Evolutionary conservation across 2,113 vertebrate genomes (phyloP), one percentile per base, ranked within the genome.

Genomic region (Amphilophus citrinellus): DNA sequence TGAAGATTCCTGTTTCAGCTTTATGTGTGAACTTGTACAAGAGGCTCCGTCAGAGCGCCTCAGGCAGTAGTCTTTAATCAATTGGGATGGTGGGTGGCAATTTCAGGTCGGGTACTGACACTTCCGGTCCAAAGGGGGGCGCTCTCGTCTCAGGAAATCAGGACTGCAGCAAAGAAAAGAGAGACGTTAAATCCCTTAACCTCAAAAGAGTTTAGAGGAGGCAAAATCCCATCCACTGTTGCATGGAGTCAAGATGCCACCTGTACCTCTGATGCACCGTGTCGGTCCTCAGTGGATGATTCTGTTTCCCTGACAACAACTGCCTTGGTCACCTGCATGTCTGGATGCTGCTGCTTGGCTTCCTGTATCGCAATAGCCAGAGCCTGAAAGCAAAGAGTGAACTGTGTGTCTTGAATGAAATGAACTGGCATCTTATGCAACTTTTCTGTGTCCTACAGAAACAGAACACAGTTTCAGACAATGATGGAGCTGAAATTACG

Each of bases 321-420:
- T 73, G 98, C 98, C 97, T 99, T 99, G 95, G 98, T 99, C 95
- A 99, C 98, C 96, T 98, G 96, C 98, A 99, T 99, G 95, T 99
- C 98, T 0, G 98, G 98, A 88, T 99, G 98, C 96, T 99, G 98
- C 80, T 99, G 97, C 93, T 97, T 98, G 91, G 98, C 98, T 90
- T 99, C 98, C 94, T 99, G 98, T 95, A 99, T 99, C 94, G 98
- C 98, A 92, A 99, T 97, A 93, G 98, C 98, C 87, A 99, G 95
- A 80, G 98, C 98, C 98, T 99, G 79, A 57, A 22, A 83, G 27
- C 27, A 83, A 53, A 86, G 14, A 77, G 24, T 13, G 10, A 30
- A 61, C 7, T 27, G 39, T 17, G 22, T 50, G 42, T 82, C 13
- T 17, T 37, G 4, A 53, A 42, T 44, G 8, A 57, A 44, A 76